A percentile compares a stretch with the other conserved stretches of the same genome.
Evolutionary conservation across 2,113 vertebrate species (phyloP).

Genomic region (Pantherophis guttatus): DNA sequence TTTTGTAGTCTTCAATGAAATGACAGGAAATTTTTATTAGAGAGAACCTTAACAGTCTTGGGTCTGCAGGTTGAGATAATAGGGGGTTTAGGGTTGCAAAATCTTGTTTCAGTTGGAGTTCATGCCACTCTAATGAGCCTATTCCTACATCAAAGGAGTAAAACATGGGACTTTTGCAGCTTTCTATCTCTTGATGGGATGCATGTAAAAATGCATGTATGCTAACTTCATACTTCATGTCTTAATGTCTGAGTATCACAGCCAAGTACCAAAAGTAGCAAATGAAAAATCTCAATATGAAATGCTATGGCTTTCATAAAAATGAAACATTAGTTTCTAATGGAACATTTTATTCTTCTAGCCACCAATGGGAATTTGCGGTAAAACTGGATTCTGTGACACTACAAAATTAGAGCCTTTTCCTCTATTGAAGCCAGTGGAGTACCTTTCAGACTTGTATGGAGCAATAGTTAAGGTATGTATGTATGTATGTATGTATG

Average conservation of each 20-base stretch:
- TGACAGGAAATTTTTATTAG: background rate
- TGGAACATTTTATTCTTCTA: constrained; percentile 33
- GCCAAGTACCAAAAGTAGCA: background rate
- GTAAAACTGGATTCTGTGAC: constrained; percentile 75
- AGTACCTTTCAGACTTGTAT: constrained; percentile 49
- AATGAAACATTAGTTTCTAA: background rate
- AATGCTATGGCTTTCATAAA: background rate
- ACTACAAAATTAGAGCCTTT: constrained; percentile 62
- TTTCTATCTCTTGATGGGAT: background rate
- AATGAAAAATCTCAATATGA: background rate
- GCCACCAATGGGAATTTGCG: constrained; percentile 79
- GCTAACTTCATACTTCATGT: background rate
- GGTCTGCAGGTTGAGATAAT: background rate
- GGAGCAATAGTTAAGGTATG: constrained; percentile 44
- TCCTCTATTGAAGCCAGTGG: constrained; percentile 68
- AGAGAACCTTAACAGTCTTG: background rate
- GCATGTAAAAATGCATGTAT: constrained; percentile 30
- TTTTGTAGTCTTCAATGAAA: background rate
- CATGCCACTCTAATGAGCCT: background rate
- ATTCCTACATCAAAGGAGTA: background rate
- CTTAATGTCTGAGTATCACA: background rate
- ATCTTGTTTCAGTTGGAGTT: background rate
- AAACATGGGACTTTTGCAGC: background rate
- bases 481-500: background rate
- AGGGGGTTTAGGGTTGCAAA: background rate